These are phyloP conservation scores for Enhydra lutris DNA, from an alignment of 2,113 vertebrate species.

Conservation along the genomic window DNA sequence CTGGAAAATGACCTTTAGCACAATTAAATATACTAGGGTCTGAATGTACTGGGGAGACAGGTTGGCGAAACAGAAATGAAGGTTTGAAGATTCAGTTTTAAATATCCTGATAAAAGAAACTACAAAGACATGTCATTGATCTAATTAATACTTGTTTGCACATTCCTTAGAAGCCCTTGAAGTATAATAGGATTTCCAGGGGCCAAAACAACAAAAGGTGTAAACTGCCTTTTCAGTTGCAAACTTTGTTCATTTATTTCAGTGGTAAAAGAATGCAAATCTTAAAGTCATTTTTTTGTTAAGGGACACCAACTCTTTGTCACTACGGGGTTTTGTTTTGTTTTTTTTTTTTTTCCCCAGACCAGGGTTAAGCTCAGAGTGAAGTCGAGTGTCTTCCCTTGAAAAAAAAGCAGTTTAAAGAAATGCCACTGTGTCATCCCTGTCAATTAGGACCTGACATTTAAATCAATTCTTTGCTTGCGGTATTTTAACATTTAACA, in stretches of 20 bases:
- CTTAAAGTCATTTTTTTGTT: slow-evolving; percentile 81
- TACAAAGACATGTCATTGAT: slow-evolving; percentile 84
- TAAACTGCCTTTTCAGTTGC: slow-evolving; percentile 88
- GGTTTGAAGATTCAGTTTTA: slow-evolving; percentile 85
- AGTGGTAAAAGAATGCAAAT: slow-evolving; percentile 83
- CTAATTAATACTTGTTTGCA: slow-evolving; percentile 85
- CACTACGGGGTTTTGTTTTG: slow-evolving; percentile 64
- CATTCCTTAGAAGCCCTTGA: slow-evolving; percentile 84
- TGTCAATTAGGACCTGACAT: slow-evolving; percentile 66
- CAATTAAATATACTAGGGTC: slow-evolving; percentile 73
- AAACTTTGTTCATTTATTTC: slow-evolving; percentile 85
- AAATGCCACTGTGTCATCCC: slow-evolving; percentile 63
- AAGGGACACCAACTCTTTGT: slow-evolving; percentile 77
- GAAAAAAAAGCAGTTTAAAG: not conserved
- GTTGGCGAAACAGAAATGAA: slow-evolving; percentile 85
- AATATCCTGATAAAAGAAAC: slow-evolving; percentile 84
- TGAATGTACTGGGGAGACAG: slow-evolving; percentile 80
- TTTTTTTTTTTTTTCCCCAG: not conserved
- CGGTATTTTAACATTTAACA: slow-evolving; percentile 52
- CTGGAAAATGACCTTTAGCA: slow-evolving; percentile 68
- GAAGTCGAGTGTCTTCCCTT: slow-evolving; percentile 71
- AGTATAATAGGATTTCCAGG: slow-evolving; percentile 84
- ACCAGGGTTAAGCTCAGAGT: slow-evolving; percentile 79
- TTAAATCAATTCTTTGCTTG: slow-evolving; percentile 50
- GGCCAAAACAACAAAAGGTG: slow-evolving; percentile 85